These are phyloP conservation scores for Plebejus melissa DNA, from an alignment of 2,888 invertebrate genomes.

Conservation along the genomic window DNA sequence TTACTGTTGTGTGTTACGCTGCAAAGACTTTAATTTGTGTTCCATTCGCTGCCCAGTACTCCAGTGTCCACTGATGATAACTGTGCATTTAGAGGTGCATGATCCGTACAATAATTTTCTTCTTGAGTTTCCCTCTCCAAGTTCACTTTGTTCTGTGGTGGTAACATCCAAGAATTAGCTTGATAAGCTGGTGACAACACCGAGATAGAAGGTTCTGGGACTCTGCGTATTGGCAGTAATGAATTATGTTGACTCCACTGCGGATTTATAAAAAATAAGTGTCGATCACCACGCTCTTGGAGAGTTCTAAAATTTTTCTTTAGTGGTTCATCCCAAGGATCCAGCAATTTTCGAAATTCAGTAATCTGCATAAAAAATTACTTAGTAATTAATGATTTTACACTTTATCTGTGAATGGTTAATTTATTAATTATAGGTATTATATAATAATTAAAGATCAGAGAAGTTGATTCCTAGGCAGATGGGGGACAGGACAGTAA, in stretches of 20 bases:
- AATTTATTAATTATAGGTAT: no score
- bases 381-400: background rate
- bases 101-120: constrained; percentile 5
- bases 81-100: background rate
- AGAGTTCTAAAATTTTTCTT: constrained; percentile 74
- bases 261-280: constrained; percentile 76
- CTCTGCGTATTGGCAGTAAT: constrained; percentile 61
- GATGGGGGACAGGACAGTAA: no score
- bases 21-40: background rate
- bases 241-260: constrained; percentile 73
- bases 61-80: background rate
- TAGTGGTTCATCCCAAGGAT: constrained; percentile 73
- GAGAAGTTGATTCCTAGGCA: no score
- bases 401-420: constrained; percentile 29
- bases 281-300: constrained; percentile 61
- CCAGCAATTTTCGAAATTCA: constrained; percentile 74
- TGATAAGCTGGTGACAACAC: constrained; percentile 55
- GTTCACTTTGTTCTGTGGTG: constrained; percentile 39
- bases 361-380: constrained; percentile 64
- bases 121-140: constrained; percentile 36
- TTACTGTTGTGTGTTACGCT: background rate
- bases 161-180: constrained; percentile 54
- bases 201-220: constrained; percentile 59
- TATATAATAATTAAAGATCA: no score
- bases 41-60: background rate